phyloP scores from a whole-genome alignment of 1,140 invertebrate genomes.

The Drosophila serrata region DNA sequence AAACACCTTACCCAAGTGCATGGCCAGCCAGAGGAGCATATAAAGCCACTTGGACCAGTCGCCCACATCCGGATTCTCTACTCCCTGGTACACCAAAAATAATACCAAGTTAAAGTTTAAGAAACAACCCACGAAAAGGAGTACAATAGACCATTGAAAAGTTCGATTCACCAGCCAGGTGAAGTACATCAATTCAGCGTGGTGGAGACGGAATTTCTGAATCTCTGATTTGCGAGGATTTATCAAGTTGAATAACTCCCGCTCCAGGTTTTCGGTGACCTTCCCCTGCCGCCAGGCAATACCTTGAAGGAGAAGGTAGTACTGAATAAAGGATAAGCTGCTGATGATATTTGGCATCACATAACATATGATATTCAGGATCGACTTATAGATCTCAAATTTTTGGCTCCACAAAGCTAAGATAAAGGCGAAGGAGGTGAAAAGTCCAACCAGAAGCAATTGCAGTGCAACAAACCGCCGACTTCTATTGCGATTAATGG shows the following conservation, averaged over 20 bases:
- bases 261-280: slow-evolving; percentile 21
- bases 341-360: slow-evolving; percentile 57
- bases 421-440: slow-evolving; percentile 11
- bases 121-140: slow-evolving; percentile 70
- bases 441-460: slow-evolving; percentile 32
- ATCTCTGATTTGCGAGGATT: slow-evolving; percentile 5
- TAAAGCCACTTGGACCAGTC: slow-evolving; percentile 43
- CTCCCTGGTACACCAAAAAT: slow-evolving; percentile 65
- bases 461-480: slow-evolving; percentile 25
- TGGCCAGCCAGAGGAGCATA: slow-evolving; percentile 52
- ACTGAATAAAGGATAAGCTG: slow-evolving; percentile 53
- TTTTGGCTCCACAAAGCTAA: slow-evolving; percentile 13
- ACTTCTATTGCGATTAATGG: neutral
- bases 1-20: slow-evolving; percentile 71
- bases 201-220: slow-evolving; percentile 47
- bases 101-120: slow-evolving; percentile 68
- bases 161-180: slow-evolving; percentile 53
- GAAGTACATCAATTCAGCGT: slow-evolving; percentile 50
- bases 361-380: slow-evolving; percentile 42
- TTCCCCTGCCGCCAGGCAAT: slow-evolving; percentile 25
- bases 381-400: neutral
- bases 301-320: slow-evolving; percentile 50
- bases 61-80: slow-evolving; percentile 24
- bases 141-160: slow-evolving; percentile 57
- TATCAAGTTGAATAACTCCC: slow-evolving; percentile 7